These are phyloP conservation scores for Leiothrix lutea DNA, from an alignment of 2,113 vertebrate species.

Conservation along the genomic window DNA sequence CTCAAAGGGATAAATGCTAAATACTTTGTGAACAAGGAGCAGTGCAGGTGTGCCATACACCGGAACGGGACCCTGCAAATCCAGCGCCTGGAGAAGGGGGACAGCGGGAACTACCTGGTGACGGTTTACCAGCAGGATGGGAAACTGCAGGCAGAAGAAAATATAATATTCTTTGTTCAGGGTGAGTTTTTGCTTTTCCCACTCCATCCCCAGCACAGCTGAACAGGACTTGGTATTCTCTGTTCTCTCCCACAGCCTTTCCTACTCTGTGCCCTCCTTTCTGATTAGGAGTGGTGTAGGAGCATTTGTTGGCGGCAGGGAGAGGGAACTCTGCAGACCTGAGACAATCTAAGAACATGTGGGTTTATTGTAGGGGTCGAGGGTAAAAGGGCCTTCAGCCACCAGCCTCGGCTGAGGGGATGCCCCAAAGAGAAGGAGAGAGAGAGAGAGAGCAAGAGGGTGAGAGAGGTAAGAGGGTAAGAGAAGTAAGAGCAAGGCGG, in stretches of 20 bases:
- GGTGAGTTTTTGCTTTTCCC: conserved; percentile 20
- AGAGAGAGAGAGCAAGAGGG: too few relatives aligned
- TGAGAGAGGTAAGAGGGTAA: too few relatives aligned
- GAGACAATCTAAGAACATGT: too few relatives aligned
- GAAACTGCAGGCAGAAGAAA: neutral
- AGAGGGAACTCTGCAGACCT: too few relatives aligned
- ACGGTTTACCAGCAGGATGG: rapidly evolving
- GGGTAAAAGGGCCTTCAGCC: too few relatives aligned
- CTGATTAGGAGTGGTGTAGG: neutral
- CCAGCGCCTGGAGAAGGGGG: neutral
- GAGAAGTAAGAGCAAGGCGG: too few relatives aligned
- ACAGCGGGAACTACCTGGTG: neutral
- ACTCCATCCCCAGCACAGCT: neutral
- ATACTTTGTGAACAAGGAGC: neutral
- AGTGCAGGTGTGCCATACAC: neutral
- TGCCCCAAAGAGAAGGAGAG: too few relatives aligned
- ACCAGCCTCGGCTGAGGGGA: too few relatives aligned
- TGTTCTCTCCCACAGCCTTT: neutral
- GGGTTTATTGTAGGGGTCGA: too few relatives aligned
- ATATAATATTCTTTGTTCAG: neutral
- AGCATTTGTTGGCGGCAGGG: too few relatives aligned
- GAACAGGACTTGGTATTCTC: neutral
- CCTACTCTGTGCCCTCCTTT: neutral
- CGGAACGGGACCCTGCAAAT: conserved; percentile 6
- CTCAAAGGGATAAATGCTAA: rapidly evolving